phyloP scores from a whole-genome alignment of 2,888 invertebrate genomes.

The Acleris emargana region DNA sequence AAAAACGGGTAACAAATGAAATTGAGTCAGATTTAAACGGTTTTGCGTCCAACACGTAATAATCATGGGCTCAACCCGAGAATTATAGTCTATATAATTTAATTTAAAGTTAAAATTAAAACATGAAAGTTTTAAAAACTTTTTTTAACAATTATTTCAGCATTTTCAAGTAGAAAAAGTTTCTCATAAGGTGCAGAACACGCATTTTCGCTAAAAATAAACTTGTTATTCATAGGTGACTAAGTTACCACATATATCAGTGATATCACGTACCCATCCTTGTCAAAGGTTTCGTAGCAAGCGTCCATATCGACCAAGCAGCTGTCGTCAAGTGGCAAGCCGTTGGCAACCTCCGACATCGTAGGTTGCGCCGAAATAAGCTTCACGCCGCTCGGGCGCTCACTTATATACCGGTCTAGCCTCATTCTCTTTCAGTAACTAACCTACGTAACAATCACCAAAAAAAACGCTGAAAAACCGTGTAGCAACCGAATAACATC shows the following conservation, averaged over 20 bases:
- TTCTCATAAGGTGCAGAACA: not conserved
- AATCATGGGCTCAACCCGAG: too few relatives aligned
- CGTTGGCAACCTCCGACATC: slow-evolving; percentile 76
- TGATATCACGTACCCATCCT: slow-evolving; percentile 88
- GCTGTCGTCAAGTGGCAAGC: slow-evolving; percentile 75
- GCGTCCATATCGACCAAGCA: slow-evolving; percentile 91
- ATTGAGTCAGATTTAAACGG: too few relatives aligned
- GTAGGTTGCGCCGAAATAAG: slow-evolving; percentile 75
- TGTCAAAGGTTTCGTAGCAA: slow-evolving; percentile 95
- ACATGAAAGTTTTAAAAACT: slow-evolving; percentile 23
- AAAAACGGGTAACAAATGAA: not conserved
- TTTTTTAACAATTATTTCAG: not conserved
- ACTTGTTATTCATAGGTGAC: slow-evolving; percentile 16
- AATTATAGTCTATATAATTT: too few relatives aligned
- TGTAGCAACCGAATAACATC: not conserved
- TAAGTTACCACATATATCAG: slow-evolving; percentile 13
- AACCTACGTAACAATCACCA: slow-evolving; percentile 30
- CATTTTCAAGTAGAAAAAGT: not conserved
- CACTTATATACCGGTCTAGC: slow-evolving; percentile 71
- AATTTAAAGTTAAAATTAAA: slow-evolving; percentile 14
- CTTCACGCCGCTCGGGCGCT: slow-evolving; percentile 56
- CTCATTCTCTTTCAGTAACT: slow-evolving; percentile 59
- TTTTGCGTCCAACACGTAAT: too few relatives aligned
- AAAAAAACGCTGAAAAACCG: slow-evolving; percentile 15
- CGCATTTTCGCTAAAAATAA: slow-evolving; percentile 7